phyloP scores from a whole-genome alignment of 2,888 invertebrate species.

The Ommatoiulus sabulosus region DNA sequence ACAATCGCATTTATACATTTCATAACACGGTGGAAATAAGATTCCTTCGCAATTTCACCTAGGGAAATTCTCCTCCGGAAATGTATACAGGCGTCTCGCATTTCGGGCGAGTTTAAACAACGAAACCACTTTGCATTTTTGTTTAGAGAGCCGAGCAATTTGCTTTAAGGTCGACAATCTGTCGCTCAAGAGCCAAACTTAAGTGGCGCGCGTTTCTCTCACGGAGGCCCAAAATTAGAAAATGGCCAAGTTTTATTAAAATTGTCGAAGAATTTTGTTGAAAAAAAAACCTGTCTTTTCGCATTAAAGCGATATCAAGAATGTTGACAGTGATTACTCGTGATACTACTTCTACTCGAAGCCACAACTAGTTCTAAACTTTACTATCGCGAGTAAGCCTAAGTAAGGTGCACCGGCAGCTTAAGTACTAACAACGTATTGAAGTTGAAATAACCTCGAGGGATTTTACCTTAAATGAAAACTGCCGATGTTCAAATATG shows the following conservation, averaged over 20 bases:
- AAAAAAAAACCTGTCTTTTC: background rate
- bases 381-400: too few species aligned
- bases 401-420: too few species aligned
- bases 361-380: too few species aligned
- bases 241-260: conserved; percentile 27
- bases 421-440: too few species aligned
- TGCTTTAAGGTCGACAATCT: background rate
- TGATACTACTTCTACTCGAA: too few species aligned
- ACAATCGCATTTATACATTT: conserved; percentile 31
- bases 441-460: too few species aligned
- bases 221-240: background rate
- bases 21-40: background rate
- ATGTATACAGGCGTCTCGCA: background rate
- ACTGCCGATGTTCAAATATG: too few species aligned
- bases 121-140: conserved; percentile 10
- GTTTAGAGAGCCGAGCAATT: background rate
- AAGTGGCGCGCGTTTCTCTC: background rate
- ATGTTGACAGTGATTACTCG: background rate
- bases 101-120: background rate
- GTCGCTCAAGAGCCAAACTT: background rate
- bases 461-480: too few species aligned
- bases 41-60: background rate
- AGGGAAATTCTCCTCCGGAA: background rate
- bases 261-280: background rate
- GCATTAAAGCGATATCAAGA: background rate